Evolutionary conservation across 2,113 vertebrate species (phyloP), one percentile per base, ranked within the genome.

Genomic region (Apteryx mantelli): DNA sequence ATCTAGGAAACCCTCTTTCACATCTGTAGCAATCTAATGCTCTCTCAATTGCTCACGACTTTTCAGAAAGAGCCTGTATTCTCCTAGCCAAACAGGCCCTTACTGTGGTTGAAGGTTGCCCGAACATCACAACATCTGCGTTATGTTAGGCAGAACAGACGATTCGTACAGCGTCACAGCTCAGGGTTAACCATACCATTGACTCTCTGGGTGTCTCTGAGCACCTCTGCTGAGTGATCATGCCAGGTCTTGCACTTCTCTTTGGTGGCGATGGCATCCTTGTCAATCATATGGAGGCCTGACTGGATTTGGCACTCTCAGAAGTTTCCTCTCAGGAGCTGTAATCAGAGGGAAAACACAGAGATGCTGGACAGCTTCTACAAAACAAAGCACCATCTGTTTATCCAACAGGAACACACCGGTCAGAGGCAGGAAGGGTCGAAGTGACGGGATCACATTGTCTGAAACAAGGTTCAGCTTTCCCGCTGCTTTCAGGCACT

Each of bases 351-450:
- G 86, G 42, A 89, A 85, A 92, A 87, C 86, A 81, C 56, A 95
- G 74, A 79, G 69, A 65, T 2, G 5, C 52, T 25, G 86, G 94
- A 32, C 74, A 93, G 86, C 89, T 84, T 82, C 81, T 73, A 79
- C 77, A 79, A 73, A 91, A 79, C 19, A 42, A 71, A 61, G 58
- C 9, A 74, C 91, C 91, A 83, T 86, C 85, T 95, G 81, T 88
- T 77, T 61, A 65, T 55, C 56, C 86, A 52, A 74, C 74, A 70
- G 42, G 55, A 84, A 24, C 44, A 28, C 50, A 60, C 4, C 56
- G 68, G 77, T 22, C 78, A 85, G 85, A 68, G 63, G n/a, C n/a
- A 91, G 42, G 38, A 89, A 86, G 48, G 2, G 2, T 8, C 46
- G 25, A 53, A 91, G n/a, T 15, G 79, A 61, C 26, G 42, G 4